phyloP scores from a whole-genome alignment of 2,888 invertebrate genomes.

The Rhagophthalmus giganteus region DNA sequence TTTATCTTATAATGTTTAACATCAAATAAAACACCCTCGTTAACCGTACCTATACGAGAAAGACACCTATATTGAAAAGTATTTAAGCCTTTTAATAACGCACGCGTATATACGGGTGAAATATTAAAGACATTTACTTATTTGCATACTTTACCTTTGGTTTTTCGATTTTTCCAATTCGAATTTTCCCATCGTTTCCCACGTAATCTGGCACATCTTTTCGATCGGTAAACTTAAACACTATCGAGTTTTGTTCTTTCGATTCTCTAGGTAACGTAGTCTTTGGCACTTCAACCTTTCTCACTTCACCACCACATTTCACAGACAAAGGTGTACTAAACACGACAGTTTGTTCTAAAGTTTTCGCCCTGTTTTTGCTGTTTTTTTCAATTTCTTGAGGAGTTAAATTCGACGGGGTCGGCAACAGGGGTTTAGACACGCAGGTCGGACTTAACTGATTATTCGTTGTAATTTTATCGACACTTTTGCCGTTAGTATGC shows the following conservation, averaged over 20 bases:
- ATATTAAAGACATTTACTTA: too few relatives aligned
- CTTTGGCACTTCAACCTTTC: conserved; percentile 32
- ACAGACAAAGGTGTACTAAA: conserved; percentile 53
- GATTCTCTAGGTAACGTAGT: conserved; percentile 45
- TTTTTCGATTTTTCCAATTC: conserved; percentile 66
- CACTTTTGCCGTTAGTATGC: conserved; percentile 8
- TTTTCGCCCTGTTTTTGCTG: conserved; percentile 68
- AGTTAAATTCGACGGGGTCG: conserved; percentile 62
- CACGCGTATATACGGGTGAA: too few relatives aligned
- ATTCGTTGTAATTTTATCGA: conserved; percentile 14
- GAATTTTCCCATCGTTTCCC: conserved; percentile 82
- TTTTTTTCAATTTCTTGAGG: conserved; percentile 70
- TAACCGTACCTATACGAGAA: too few relatives aligned
- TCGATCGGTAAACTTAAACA: conserved; percentile 84
- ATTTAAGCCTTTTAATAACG: too few relatives aligned
- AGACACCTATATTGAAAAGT: too few relatives aligned
- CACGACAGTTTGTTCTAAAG: conserved; percentile 55
- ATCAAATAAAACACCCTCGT: too few relatives aligned
- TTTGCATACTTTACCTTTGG: conserved; percentile 83
- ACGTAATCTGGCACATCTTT: conserved; percentile 90
- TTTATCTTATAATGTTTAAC: too few relatives aligned
- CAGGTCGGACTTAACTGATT: conserved; percentile 9
- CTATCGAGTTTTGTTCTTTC: conserved; percentile 66
- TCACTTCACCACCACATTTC: conserved; percentile 38
- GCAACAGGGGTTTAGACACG: conserved; percentile 35